A percentile compares a stretch with the other conserved stretches of the same genome.
Conservation (phyloP, 2,113 vertebrate genomes). For the Megalops atlanticus region DNA sequence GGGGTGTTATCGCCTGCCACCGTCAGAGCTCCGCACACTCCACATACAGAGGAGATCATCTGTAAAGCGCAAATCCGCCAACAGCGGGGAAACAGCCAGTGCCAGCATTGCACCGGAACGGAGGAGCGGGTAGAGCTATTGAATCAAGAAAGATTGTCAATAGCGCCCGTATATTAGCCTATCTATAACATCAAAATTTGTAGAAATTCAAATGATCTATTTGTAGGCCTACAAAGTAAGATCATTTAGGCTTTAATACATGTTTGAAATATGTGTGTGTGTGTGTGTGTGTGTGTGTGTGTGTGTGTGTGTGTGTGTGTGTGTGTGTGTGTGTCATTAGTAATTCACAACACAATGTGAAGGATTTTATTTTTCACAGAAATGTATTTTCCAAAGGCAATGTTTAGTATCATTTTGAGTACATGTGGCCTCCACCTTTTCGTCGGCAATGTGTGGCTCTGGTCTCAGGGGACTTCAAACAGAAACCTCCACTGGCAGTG, state of each 20-base stretch:
- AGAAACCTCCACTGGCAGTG: conserved; percentile 39
- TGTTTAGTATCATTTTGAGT: conserved; percentile 35
- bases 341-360: background rate
- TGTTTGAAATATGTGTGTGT: no score
- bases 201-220: no score
- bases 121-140: no score
- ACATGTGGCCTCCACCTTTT: conserved; percentile 37
- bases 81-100: conserved; percentile 39
- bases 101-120: background rate
- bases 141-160: no score
- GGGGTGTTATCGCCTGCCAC: conserved; percentile 56
- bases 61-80: conserved; percentile 67
- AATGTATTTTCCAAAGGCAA: conserved; percentile 11
- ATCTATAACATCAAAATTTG: no score
- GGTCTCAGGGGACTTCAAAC: conserved; percentile 49
- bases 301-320: no score
- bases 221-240: no score
- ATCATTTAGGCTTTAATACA: no score
- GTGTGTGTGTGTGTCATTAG: no score
- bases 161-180: no score
- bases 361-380: background rate
- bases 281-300: no score
- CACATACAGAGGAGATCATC: conserved; percentile 73
- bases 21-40: conserved; percentile 67
- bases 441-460: conserved; percentile 43